These are phyloP conservation scores for Macrochelys suwanniensis DNA, from an alignment of 2,797 vertebrate species.

Conservation along the genomic window DNA sequence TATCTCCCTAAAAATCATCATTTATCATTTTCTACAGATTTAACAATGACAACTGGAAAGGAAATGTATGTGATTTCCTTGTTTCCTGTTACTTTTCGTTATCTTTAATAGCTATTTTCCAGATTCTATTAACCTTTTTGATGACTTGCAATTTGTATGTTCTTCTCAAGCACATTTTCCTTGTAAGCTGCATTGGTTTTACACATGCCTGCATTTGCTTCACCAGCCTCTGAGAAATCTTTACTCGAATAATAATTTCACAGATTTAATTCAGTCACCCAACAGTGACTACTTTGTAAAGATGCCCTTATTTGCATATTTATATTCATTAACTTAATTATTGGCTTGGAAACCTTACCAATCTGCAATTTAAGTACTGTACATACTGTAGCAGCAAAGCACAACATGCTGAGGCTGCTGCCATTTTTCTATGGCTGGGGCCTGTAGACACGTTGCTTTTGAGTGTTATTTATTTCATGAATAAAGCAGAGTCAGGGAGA, in stretches of 20 bases:
- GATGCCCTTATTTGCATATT: neutral
- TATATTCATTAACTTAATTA: neutral
- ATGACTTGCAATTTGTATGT: neutral
- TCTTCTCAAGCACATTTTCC: neutral
- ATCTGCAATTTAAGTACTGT: neutral
- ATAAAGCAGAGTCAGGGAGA: neutral
- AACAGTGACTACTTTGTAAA: neutral
- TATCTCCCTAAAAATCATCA: constrained; percentile 15
- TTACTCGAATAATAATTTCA: neutral
- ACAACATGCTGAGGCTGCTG: neutral
- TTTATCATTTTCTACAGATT: constrained; percentile 37
- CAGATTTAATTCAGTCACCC: neutral
- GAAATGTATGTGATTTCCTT: neutral
- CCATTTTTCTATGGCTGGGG: neutral
- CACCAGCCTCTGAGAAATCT: neutral
- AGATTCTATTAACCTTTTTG: constrained; percentile 33
- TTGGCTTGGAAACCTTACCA: neutral
- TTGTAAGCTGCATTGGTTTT: neutral
- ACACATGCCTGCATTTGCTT: neutral
- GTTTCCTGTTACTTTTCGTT: constrained; percentile 13
- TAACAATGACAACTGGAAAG: neutral
- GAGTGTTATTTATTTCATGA: neutral
- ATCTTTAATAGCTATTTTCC: neutral
- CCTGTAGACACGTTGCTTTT: neutral
- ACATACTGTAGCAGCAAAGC: neutral